Base-by-base conservation (phyloP, 2,797 vertebrate genomes). In the Dendrocincla fuliginosa region DNA sequence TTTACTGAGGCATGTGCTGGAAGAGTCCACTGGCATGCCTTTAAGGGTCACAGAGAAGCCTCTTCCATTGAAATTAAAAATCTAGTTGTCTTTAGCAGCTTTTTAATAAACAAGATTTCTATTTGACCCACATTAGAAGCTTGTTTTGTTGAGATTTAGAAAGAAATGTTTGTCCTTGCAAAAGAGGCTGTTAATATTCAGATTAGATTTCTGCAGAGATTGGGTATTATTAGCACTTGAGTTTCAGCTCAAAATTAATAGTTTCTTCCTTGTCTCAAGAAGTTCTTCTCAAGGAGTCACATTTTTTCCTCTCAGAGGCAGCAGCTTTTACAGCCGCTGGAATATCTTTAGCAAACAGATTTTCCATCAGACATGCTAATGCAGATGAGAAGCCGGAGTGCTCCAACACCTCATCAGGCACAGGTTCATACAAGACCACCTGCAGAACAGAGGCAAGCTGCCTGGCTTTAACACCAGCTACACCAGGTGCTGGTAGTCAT, bases 51-150 rank as follows among this genome's bases (percentile, higher is more conserved):
- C 59, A 75, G 87, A 95, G 89, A 94, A 96, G 84, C 44, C 63
- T 91, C 92, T 94, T 93, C 70, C 71, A 94, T 77, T 89, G 78
- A 96, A 96, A 97, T 96, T 94, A 94, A 95, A 97, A 96, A 96
- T 93, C 57, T 87, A 94, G 91, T 89, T 93, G 70, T 96, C 89
- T 93, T 93, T 95, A 94, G 78, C 78, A 87, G 76, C 46, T 93
- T 95, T 94, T 89, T 93, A 83, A 97, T 81, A 89, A 84, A 76
- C 55, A 96, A 32, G 50, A 75, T 60, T 95, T 96, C 63, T 70
- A 89, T 89, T 80, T 71, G 93, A 89, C 82, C 90, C 87, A 76
- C n/a, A 95, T 83, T 80, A 87, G 59, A 96, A 89, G 35, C 77
- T 71, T 42, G 28, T 9, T 90, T 90, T 90, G 84, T 80, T 80